Conservation (phyloP, 1,140 invertebrate genomes). For the Euura lappo region DNA sequence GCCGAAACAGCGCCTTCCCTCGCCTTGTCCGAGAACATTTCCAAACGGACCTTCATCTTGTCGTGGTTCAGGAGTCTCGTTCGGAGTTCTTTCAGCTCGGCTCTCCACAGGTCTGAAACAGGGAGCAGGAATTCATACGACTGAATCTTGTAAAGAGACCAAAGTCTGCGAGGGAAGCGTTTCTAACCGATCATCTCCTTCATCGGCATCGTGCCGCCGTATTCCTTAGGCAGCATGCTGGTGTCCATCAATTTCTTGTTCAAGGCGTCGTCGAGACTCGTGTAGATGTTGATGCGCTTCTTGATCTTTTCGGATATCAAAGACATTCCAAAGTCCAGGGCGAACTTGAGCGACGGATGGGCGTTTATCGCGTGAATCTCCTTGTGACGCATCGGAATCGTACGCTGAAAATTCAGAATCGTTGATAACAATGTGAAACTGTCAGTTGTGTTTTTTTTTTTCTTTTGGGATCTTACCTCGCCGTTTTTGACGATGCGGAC, state of each 20-base stretch:
- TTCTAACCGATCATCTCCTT: conserved; percentile 80
- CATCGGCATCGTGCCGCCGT: conserved; percentile 81
- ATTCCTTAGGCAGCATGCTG: conserved; percentile 78
- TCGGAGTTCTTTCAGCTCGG: conserved; percentile 65
- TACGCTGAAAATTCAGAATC: conserved; percentile 66
- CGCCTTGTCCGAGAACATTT: conserved; percentile 71
- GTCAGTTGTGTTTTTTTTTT: background rate
- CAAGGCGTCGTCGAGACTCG: conserved; percentile 65
- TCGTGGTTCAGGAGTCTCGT: conserved; percentile 66
- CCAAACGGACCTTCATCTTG: conserved; percentile 68
- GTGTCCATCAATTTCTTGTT: conserved; percentile 65
- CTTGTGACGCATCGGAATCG: conserved; percentile 84
- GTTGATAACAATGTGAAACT: conserved; percentile 8
- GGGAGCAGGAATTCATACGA: conserved; percentile 28
- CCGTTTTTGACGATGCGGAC: conserved; percentile 81
- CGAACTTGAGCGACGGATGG: conserved; percentile 78
- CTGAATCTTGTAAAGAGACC: background rate
- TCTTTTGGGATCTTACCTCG: conserved; percentile 62
- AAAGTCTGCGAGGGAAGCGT: conserved; percentile 9
- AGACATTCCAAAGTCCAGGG: conserved; percentile 80
- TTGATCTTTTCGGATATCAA: conserved; percentile 83
- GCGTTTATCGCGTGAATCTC: conserved; percentile 81
- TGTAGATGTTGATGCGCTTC: conserved; percentile 75
- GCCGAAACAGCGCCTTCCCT: conserved; percentile 76
- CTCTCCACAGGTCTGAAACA: conserved; percentile 68